Percentiles rank a stretch among this genome's conserved stretches.
These are phyloP conservation scores for Rhadinocentrus ornatus DNA, from an alignment of 2,797 vertebrate genomes.

Conservation along the genomic window DNA sequence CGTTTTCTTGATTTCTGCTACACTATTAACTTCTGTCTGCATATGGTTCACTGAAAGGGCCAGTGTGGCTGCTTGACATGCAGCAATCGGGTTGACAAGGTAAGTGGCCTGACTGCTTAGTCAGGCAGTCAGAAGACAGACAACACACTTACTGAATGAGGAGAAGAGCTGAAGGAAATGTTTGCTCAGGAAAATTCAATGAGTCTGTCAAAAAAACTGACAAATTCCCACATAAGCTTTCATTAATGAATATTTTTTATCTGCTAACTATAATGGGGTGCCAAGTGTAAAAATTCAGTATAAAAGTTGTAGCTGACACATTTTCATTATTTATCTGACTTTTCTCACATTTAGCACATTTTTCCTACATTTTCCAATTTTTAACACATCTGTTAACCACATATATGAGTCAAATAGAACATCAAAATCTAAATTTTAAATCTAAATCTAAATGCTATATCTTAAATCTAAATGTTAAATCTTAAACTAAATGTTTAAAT, in stretches of 20 bases:
- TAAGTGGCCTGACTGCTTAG: conserved; percentile 64
- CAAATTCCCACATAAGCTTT: neutral
- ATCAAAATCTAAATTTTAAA: too few relatives aligned
- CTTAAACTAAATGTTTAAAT: too few relatives aligned
- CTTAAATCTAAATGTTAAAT: too few relatives aligned
- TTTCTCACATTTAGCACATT: too few relatives aligned
- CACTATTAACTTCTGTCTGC: conserved; percentile 15
- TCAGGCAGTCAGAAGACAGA: conserved; percentile 46
- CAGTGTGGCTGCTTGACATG: conserved; percentile 41
- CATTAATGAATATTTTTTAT: neutral
- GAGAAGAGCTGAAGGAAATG: conserved; percentile 34
- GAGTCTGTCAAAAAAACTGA: conserved; percentile 24
- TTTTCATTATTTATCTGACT: too few relatives aligned
- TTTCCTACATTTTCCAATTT: too few relatives aligned
- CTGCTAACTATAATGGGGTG: conserved; percentile 1
- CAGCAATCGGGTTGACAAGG: conserved; percentile 58
- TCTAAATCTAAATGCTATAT: too few relatives aligned
- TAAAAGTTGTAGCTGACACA: too few relatives aligned
- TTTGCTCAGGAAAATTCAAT: conserved; percentile 62
- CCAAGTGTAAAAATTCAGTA: too few relatives aligned
- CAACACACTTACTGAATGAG: conserved; percentile 35
- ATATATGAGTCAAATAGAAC: too few relatives aligned
- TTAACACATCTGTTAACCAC: too few relatives aligned
- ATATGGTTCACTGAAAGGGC: conserved; percentile 35
- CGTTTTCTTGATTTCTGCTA: conserved; percentile 7